These are phyloP conservation scores for Podarcis siculus DNA, from an alignment of 2,797 vertebrate species.

Conservation along the genomic window DNA sequence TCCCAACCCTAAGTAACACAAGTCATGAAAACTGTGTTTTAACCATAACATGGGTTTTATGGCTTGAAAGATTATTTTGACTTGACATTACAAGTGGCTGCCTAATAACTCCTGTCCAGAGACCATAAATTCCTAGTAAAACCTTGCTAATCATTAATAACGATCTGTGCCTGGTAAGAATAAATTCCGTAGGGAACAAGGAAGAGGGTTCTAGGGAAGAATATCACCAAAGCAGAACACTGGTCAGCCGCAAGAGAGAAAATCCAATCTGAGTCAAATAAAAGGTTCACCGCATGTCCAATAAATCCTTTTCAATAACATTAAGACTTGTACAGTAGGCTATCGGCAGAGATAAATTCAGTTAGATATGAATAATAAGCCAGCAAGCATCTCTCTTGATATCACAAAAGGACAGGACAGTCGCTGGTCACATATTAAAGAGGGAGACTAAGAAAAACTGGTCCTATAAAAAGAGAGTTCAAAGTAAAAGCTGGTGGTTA, in stretches of 20 bases:
- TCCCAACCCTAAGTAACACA: background rate
- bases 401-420: background rate
- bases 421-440: conserved; percentile 1
- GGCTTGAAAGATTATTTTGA: background rate
- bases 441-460: conserved; percentile 23
- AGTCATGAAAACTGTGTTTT: background rate
- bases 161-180: background rate
- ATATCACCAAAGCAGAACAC: background rate
- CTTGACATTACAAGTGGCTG: background rate
- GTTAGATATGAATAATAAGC: background rate
- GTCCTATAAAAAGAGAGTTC: background rate
- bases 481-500: conserved; percentile 1
- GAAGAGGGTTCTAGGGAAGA: background rate
- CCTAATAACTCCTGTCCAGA: conserved; percentile 25
- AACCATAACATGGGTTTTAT: background rate
- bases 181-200: background rate
- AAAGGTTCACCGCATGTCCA: conserved; percentile 16
- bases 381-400: background rate
- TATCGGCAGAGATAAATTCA: background rate
- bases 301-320: background rate
- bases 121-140: background rate
- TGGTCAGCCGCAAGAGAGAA: conserved; percentile 26
- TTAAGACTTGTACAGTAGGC: conserved; percentile 22
- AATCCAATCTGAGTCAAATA: conserved; percentile 29
- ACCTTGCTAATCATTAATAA: conserved; percentile 41